These are phyloP conservation scores for Elephantulus edwardii DNA, from an alignment of 2,113 vertebrate genomes.

Conservation along the genomic window DNA sequence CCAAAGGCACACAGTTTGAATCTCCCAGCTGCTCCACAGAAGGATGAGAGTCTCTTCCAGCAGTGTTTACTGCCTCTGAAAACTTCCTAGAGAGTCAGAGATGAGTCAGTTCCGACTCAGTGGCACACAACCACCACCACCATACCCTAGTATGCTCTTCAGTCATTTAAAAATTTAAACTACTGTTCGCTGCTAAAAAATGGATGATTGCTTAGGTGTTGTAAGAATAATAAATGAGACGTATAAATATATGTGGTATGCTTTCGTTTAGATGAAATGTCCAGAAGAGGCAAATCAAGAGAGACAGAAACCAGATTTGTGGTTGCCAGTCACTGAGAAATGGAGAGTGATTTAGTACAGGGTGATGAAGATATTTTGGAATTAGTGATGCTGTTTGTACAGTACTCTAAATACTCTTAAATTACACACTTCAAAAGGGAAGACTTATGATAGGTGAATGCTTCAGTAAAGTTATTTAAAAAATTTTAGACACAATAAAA, in stretches of 20 bases:
- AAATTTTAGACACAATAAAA: background rate
- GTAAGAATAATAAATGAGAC: background rate
- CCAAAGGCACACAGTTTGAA: too few species aligned
- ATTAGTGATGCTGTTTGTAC: background rate
- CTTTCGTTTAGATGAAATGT: slow-evolving; percentile 11
- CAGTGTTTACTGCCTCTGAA: too few species aligned
- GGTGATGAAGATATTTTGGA: background rate
- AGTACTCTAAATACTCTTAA: background rate
- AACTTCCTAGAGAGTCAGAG: too few species aligned
- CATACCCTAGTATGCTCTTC: background rate
- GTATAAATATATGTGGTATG: background rate
- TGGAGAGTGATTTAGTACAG: background rate
- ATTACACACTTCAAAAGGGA: background rate
- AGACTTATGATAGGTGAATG: background rate
- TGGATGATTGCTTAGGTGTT: background rate
- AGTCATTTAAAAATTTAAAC: background rate
- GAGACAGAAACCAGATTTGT: background rate
- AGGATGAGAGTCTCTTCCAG: too few species aligned
- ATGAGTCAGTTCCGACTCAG: too few species aligned
- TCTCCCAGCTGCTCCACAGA: too few species aligned
- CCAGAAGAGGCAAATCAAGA: background rate
- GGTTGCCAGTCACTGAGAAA: background rate
- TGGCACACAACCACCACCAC: too few species aligned
- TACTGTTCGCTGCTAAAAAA: background rate
- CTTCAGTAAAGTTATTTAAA: background rate